These are phyloP conservation scores for Willisornis vidua DNA, from an alignment of 2,113 vertebrate genomes.

Conservation along the genomic window DNA sequence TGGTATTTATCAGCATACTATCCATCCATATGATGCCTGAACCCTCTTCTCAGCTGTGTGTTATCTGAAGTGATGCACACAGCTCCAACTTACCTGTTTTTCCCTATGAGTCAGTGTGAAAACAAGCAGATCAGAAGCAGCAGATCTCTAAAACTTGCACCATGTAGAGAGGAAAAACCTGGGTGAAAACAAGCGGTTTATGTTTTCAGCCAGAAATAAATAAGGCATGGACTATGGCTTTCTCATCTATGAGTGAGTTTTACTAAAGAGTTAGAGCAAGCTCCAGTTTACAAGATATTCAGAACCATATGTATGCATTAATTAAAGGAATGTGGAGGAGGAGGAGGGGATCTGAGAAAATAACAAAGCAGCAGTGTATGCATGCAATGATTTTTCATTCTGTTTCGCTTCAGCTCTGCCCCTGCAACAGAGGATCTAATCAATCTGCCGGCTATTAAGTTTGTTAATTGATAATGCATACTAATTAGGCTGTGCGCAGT, in stretches of 20 bases:
- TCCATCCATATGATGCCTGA: not conserved
- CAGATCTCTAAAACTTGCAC: slow-evolving; percentile 48
- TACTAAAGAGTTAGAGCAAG: slow-evolving; percentile 86
- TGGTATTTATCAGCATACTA: not conserved
- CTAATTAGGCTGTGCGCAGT: slow-evolving; percentile 98
- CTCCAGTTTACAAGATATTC: slow-evolving; percentile 88
- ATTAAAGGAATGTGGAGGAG: slow-evolving; percentile 93
- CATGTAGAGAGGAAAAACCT: slow-evolving; percentile 35
- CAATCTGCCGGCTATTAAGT: slow-evolving; percentile 99
- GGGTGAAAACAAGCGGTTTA: slow-evolving; percentile 43
- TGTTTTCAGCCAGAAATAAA: slow-evolving; percentile 54
- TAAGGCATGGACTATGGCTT: slow-evolving; percentile 45
- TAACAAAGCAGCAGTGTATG: slow-evolving; percentile 84
- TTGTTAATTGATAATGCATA: slow-evolving; percentile 99
- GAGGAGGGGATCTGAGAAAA: slow-evolving; percentile 89
- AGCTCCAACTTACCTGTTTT: slow-evolving; percentile 6
- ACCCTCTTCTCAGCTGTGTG: not conserved
- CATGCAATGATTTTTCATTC: slow-evolving; percentile 94
- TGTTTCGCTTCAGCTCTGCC: slow-evolving; percentile 98
- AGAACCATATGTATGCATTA: slow-evolving; percentile 94
- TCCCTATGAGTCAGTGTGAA: not conserved
- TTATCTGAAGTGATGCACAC: not conserved
- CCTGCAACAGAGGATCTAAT: slow-evolving; percentile 99
- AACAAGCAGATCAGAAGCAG: slow-evolving; percentile 22
- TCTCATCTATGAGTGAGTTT: slow-evolving; percentile 74